Percentiles rank a stretch among this genome's conserved stretches.
Conservation (phyloP, 2,888 invertebrate species). For the Nomada lathburiana region DNA sequence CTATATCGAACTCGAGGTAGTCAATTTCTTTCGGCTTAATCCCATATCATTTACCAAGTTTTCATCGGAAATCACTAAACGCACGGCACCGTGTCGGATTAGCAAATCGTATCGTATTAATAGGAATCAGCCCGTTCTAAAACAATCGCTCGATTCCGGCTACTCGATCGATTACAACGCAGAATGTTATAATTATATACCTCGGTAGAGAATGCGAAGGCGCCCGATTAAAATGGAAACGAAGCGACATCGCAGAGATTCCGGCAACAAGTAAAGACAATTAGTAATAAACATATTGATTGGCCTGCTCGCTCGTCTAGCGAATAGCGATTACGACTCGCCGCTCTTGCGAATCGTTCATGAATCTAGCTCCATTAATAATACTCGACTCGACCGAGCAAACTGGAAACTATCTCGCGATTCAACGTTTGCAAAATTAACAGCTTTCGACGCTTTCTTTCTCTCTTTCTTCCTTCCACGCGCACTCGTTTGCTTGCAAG, state of each 20-base stretch:
- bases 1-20: not conserved
- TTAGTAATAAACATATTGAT: conserved; percentile 4
- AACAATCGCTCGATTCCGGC: no score
- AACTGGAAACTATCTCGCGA: conserved; percentile 9
- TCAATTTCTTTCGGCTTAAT: not conserved
- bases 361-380: conserved; percentile 11
- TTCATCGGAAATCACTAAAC: not conserved
- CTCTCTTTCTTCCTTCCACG: not conserved
- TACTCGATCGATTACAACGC: not conserved
- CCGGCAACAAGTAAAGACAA: not conserved
- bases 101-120: no score
- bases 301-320: not conserved
- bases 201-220: not conserved
- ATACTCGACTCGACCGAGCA: not conserved
- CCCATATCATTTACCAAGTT: not conserved
- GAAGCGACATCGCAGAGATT: not conserved
- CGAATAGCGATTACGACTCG: not conserved
- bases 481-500: not conserved
- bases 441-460: not conserved
- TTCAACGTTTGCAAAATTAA: conserved; percentile 2
- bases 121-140: no score
- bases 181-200: conserved; percentile 24
- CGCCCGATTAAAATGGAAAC: not conserved
- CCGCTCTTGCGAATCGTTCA: not conserved
- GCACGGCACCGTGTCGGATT: not conserved